Percentiles rank a stretch among this genome's conserved stretches.
phyloP scores from a whole-genome alignment of 2,797 vertebrate genomes.

The Gymnocypris eckloni region DNA sequence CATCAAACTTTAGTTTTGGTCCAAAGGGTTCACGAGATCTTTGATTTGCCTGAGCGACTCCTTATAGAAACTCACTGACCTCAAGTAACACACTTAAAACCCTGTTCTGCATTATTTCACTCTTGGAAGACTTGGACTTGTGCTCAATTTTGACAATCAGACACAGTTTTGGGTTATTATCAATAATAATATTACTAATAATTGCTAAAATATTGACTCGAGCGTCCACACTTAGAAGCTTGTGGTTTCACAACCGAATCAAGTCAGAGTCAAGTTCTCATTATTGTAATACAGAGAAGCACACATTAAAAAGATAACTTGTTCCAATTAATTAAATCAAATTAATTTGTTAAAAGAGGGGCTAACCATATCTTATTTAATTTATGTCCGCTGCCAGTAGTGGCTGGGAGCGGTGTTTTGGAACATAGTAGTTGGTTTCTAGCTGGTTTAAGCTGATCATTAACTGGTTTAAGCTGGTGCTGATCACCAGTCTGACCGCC shows the following conservation, averaged over 20 bases:
- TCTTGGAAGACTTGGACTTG: slow-evolving; percentile 11
- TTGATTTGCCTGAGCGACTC: not conserved
- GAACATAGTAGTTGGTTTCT: not conserved
- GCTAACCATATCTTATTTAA: not conserved
- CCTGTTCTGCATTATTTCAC: not conserved
- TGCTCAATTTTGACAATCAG: not conserved
- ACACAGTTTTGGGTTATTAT: not conserved
- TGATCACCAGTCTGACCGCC: not conserved
- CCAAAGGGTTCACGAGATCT: slow-evolving; percentile 43
- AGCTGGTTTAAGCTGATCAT: not conserved
- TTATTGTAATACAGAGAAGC: not conserved
- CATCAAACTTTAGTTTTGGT: not conserved
- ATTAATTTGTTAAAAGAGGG: not conserved
- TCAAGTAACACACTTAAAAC: slow-evolving; percentile 38
- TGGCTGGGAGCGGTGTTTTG: not conserved
- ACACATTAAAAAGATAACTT: not conserved
- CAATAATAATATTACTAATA: not conserved
- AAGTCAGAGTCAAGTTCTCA: not conserved
- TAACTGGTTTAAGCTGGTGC: not conserved
- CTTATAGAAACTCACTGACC: slow-evolving; percentile 42
- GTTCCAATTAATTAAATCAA: not conserved
- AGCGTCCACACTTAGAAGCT: not conserved
- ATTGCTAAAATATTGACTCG: not conserved
- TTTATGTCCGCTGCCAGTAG: not conserved
- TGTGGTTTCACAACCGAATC: not conserved